Percentiles rank a stretch among this genome's conserved stretches.
phyloP scores from a whole-genome alignment of 2,797 vertebrate species.

The Macrochelys suwanniensis region DNA sequence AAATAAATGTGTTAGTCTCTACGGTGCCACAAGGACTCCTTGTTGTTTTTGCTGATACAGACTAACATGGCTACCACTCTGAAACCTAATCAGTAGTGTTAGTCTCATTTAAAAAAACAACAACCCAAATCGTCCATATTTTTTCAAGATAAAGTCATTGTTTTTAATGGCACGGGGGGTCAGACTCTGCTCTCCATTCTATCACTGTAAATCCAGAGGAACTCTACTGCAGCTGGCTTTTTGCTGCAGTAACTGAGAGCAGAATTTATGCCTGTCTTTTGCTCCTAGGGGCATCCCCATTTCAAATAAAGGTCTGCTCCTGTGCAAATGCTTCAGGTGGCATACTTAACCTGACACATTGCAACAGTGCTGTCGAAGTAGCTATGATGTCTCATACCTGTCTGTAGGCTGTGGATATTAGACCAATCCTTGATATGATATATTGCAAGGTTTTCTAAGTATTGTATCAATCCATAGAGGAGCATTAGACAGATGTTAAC shows the following conservation, averaged over 20 bases:
- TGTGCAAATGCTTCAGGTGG: neutral
- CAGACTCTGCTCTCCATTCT: neutral
- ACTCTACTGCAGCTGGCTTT: neutral
- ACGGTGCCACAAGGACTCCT: no score
- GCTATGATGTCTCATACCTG: neutral
- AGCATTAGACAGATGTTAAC: neutral
- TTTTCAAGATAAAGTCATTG: neutral
- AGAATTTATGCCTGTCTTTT: constrained; percentile 1
- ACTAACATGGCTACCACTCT: no score
- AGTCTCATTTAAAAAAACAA: neutral
- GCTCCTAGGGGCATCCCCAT: neutral
- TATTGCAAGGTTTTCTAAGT: neutral
- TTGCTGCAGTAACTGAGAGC: neutral
- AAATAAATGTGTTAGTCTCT: no score
- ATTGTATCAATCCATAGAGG: neutral
- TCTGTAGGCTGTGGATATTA: neutral
- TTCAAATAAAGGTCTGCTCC: neutral
- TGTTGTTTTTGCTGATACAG: no score
- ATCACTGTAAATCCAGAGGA: neutral
- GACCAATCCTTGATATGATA: neutral
- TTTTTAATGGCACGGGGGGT: neutral
- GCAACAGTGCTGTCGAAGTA: neutral
- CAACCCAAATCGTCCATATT: neutral
- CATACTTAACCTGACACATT: neutral
- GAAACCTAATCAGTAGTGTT: neutral